Conservation (phyloP, 2,113 vertebrate genomes). For the Pleuronectes platessa region DNA sequence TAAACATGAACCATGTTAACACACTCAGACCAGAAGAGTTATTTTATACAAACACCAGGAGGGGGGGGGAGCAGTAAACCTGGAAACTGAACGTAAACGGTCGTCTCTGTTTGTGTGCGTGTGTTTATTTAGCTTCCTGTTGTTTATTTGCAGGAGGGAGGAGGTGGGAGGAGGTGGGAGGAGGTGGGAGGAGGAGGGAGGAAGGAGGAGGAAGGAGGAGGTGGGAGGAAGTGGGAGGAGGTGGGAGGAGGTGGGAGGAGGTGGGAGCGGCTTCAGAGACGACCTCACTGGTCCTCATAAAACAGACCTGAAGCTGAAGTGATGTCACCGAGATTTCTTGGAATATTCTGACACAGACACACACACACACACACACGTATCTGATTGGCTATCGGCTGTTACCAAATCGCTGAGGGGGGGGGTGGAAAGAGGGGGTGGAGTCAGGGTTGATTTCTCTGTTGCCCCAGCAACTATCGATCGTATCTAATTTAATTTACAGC, state of each 20-base stretch:
- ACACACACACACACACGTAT: too few species aligned
- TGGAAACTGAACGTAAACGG: background rate
- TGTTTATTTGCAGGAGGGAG: constrained; percentile 50
- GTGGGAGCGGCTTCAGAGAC: background rate
- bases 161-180: background rate
- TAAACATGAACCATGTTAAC: background rate
- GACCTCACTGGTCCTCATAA: background rate
- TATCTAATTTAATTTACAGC: constrained; percentile 56
- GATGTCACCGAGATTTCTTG: background rate
- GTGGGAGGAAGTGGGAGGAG: too few species aligned
- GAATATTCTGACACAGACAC: background rate
- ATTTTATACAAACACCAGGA: background rate
- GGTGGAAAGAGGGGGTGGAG: background rate
- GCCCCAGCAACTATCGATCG: constrained; percentile 38
- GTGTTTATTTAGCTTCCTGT: constrained; percentile 48
- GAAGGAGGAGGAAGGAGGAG: too few species aligned
- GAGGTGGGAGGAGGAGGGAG: constrained; percentile 12
- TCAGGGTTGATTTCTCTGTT: constrained; percentile 12
- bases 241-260: background rate
- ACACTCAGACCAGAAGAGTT: background rate
- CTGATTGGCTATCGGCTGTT: background rate
- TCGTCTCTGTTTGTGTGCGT: background rate
- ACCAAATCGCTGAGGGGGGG: background rate
- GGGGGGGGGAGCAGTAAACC: background rate
- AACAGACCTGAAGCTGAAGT: background rate